A percentile compares a stretch with the other conserved stretches of the same genome.
These are phyloP conservation scores for Leptopilina clavipes DNA, from an alignment of 1,140 invertebrate species.

Conservation along the genomic window DNA sequence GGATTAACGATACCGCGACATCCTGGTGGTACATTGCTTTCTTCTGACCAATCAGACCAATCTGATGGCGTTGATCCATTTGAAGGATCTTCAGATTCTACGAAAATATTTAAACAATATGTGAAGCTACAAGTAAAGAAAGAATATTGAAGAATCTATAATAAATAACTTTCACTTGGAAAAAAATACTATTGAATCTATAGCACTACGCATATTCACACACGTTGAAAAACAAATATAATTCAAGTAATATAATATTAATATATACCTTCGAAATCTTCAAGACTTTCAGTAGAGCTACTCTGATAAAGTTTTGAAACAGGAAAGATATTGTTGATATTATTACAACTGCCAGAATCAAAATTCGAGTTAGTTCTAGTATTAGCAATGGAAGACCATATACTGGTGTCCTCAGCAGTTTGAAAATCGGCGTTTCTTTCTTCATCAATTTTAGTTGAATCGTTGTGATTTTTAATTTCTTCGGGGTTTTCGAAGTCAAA, in stretches of 20 bases:
- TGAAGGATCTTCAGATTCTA: conserved; percentile 49
- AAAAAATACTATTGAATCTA: no score
- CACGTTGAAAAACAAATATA: no score
- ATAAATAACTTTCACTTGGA: no score
- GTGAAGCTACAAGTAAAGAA: no score
- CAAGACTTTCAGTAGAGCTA: conserved; percentile 70
- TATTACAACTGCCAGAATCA: conserved; percentile 54
- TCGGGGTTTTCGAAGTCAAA: conserved; percentile 51
- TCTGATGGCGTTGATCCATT: conserved; percentile 61
- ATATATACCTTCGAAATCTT: conserved; percentile 71
- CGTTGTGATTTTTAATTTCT: conserved; percentile 63
- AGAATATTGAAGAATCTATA: no score
- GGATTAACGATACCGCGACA: conserved; percentile 84
- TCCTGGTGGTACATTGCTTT: conserved; percentile 63
- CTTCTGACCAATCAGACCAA: conserved; percentile 73
- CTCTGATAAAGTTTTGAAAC: conserved; percentile 61
- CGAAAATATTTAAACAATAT: conserved; percentile 33
- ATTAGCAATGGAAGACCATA: conserved; percentile 68
- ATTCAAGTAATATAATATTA: conserved; percentile 5
- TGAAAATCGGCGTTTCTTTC: conserved; percentile 61
- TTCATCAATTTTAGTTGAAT: conserved; percentile 46
- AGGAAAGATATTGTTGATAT: conserved; percentile 70
- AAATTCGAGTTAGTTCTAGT: conserved; percentile 62
- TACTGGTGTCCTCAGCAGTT: conserved; percentile 67
- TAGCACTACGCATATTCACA: no score